A percentile compares a stretch with the other conserved stretches of the same genome.
Conservation (phyloP, 2,888 invertebrate genomes). For the Eupeodes luniger region DNA sequence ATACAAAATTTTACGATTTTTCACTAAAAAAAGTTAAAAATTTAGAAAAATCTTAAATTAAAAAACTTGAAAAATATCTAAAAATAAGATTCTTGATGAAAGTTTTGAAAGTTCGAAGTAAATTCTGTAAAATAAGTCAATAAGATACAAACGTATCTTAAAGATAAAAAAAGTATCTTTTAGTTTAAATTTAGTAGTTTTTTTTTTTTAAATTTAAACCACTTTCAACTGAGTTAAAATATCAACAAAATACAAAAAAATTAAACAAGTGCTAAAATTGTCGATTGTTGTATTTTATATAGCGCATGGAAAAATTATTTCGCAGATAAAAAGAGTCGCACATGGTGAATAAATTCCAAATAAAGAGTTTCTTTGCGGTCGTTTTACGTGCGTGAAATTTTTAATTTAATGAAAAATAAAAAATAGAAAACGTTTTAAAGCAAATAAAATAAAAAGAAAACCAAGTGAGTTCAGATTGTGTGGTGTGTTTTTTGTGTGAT, state of each 20-base stretch:
- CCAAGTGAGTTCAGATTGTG: not conserved
- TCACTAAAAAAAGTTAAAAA: too few species aligned
- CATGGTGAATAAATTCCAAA: constrained; percentile 72
- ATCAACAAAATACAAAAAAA: constrained; percentile 1
- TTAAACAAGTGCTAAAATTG: constrained; percentile 50
- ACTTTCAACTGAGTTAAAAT: constrained; percentile 22
- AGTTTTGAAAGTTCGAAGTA: not conserved
- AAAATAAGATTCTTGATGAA: too few species aligned
- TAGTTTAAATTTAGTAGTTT: not conserved
- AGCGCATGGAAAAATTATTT: constrained; percentile 50
- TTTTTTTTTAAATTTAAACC: not conserved
- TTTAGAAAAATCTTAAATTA: too few species aligned
- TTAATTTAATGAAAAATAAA: constrained; percentile 30
- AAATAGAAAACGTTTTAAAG: constrained; percentile 14
- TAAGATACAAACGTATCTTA: constrained; percentile 14
- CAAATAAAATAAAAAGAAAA: constrained; percentile 12
- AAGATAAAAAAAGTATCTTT: constrained; percentile 30
- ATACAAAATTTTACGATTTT: too few species aligned
- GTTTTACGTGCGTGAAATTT: constrained; percentile 68
- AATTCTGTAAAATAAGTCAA: not conserved
- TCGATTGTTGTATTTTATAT: constrained; percentile 12
- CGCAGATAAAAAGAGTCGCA: constrained; percentile 53
- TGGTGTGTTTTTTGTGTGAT: constrained; percentile 15
- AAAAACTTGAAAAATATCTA: too few species aligned
- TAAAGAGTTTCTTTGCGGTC: constrained; percentile 74